phyloP scores from a whole-genome alignment of 2,113 vertebrate genomes.

The Apistogramma diplotaenia region DNA sequence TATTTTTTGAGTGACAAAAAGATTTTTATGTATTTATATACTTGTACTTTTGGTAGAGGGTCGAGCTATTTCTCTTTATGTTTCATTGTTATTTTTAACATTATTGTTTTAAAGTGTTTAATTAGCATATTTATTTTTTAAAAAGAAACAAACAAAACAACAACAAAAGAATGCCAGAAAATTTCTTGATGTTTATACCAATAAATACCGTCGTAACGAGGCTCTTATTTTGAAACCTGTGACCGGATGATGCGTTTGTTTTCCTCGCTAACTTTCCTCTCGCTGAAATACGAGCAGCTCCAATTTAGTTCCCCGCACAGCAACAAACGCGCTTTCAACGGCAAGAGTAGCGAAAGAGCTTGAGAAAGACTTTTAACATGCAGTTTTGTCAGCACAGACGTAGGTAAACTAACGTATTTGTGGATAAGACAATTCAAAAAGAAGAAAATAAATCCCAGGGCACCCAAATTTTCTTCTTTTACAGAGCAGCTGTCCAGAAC shows the following conservation, averaged over 20 bases:
- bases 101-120: background rate
- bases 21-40: background rate
- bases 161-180: too few species aligned
- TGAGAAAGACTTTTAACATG: background rate
- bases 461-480: background rate
- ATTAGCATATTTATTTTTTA: too few species aligned
- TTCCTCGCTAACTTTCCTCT: background rate
- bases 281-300: constrained; percentile 1
- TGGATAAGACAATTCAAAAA: constrained; percentile 2
- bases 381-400: background rate
- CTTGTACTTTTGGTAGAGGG: background rate
- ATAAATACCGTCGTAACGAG: background rate
- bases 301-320: background rate
- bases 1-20: background rate
- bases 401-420: constrained; percentile 2
- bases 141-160: too few species aligned
- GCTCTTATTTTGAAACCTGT: constrained; percentile 44
- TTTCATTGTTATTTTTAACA: background rate
- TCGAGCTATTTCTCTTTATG: background rate
- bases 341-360: background rate
- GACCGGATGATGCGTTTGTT: background rate
- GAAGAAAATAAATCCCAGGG: background rate
- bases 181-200: too few species aligned
- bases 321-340: constrained; percentile 7
- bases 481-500: constrained; percentile 11